Evolutionary conservation across 2,888 invertebrate genomes (phyloP).

Genomic region (Clepsis dumicolana): DNA sequence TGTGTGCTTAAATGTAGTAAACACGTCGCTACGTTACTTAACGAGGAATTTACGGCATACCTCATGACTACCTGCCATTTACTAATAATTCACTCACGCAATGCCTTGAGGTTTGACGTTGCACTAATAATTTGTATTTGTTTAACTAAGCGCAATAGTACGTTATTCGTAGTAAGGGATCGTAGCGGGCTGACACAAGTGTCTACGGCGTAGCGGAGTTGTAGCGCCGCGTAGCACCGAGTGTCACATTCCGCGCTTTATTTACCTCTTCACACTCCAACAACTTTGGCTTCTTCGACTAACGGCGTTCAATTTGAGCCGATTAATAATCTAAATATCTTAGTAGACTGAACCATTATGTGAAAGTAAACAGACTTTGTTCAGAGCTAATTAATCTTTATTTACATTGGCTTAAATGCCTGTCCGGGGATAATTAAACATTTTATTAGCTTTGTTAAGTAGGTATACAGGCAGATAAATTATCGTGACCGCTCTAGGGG

Average conservation of each 20-base stretch:
- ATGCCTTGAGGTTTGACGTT: not conserved
- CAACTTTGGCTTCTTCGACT: conserved; percentile 11
- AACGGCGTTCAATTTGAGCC: conserved; percentile 6
- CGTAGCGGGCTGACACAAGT: conserved; percentile 29
- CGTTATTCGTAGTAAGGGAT: conserved; percentile 13
- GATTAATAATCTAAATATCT: conserved; percentile 8
- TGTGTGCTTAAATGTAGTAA: conserved; percentile 59
- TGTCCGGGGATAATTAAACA: conserved; percentile 9
- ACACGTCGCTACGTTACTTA: conserved; percentile 57
- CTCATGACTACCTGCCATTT: not conserved
- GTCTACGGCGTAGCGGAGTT: conserved; percentile 55
- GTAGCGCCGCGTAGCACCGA: conserved; percentile 70
- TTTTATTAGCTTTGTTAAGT: conserved; percentile 18
- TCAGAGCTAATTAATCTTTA: conserved; percentile 25
- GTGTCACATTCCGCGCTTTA: conserved; percentile 63
- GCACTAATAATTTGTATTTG: not conserved
- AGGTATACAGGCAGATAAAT: conserved; percentile 13
- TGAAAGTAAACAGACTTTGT: conserved; percentile 10
- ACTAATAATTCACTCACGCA: not conserved
- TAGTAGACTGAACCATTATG: not conserved
- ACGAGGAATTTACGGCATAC: conserved; percentile 51
- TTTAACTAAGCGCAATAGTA: conserved; percentile 51
- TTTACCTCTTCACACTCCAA: conserved; percentile 52
- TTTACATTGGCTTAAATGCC: conserved; percentile 19
- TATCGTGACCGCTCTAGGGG: not conserved